Conservation (phyloP, 1,140 invertebrate species). For the Leptoteleia sp. region DNA sequence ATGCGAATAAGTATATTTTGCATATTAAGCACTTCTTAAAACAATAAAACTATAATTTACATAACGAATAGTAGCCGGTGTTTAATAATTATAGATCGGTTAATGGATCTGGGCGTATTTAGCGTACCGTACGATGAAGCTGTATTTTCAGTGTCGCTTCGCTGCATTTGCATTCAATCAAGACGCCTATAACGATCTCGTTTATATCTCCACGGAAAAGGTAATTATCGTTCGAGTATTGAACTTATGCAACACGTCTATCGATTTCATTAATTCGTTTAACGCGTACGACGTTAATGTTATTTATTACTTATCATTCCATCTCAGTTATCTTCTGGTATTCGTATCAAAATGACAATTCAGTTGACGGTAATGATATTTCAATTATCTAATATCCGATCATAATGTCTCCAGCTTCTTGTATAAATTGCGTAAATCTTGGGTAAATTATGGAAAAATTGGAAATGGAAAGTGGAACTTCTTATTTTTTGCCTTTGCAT, state of each 20-base stretch:
- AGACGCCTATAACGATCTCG: constrained; percentile 21
- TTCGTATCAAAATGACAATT: background rate
- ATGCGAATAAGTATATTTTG: constrained; percentile 5
- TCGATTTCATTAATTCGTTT: constrained; percentile 24
- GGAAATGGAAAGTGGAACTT: no score
- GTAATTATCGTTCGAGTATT: constrained; percentile 40
- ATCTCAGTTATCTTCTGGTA: background rate
- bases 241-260: constrained; percentile 41
- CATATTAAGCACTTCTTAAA: constrained; percentile 10
- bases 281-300: background rate
- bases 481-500: no score
- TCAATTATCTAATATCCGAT: background rate
- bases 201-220: constrained; percentile 42
- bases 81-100: constrained; percentile 54
- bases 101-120: constrained; percentile 30
- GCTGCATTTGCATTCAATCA: constrained; percentile 44
- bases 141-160: constrained; percentile 39
- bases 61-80: constrained; percentile 24
- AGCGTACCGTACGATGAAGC: constrained; percentile 19
- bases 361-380: no score
- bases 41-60: constrained; percentile 32
- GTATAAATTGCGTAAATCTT: no score
- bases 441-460: no score
- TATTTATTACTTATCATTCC: constrained; percentile 8
- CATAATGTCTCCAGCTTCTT: no score